phyloP scores from a whole-genome alignment of 2,888 invertebrate genomes.

The Epinotia demarniana region DNA sequence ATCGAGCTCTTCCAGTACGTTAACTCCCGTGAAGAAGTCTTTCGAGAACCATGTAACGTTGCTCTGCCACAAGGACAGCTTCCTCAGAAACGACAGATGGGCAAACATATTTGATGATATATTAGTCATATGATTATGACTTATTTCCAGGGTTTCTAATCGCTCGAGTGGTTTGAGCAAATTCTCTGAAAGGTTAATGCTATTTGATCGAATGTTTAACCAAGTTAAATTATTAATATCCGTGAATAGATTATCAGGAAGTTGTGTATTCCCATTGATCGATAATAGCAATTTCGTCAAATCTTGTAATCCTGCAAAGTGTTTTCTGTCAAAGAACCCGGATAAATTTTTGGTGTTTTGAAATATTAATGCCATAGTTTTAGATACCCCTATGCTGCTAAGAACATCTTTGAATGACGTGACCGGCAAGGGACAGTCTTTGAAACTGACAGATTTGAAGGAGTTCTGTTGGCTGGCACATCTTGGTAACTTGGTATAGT shows the following conservation, averaged over 20 bases:
- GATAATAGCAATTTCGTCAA: slow-evolving; percentile 84
- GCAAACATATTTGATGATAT: slow-evolving; percentile 86
- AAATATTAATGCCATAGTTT: slow-evolving; percentile 83
- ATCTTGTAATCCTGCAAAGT: slow-evolving; percentile 84
- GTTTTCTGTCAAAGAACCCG: slow-evolving; percentile 83
- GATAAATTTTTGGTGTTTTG: slow-evolving; percentile 82
- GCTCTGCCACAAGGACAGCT: slow-evolving; percentile 89
- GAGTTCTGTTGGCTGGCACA: slow-evolving; percentile 72
- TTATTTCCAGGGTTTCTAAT: slow-evolving; percentile 86
- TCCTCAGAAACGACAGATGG: slow-evolving; percentile 83
- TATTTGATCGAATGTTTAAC: slow-evolving; percentile 87
- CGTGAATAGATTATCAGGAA: slow-evolving; percentile 86
- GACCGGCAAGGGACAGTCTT: slow-evolving; percentile 82
- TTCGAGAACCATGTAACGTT: slow-evolving; percentile 86
- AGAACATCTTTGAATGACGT: slow-evolving; percentile 80
- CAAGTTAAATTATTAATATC: slow-evolving; percentile 86
- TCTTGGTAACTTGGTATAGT: slow-evolving; percentile 78
- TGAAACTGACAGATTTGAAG: slow-evolving; percentile 79
- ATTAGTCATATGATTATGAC: slow-evolving; percentile 86
- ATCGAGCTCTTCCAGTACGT: slow-evolving; percentile 87
- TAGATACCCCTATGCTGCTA: slow-evolving; percentile 74
- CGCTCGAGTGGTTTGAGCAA: slow-evolving; percentile 83
- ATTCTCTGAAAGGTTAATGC: slow-evolving; percentile 82
- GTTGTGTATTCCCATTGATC: slow-evolving; percentile 85
- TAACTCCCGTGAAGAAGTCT: slow-evolving; percentile 86